Percentiles rank a stretch among this genome's conserved stretches.
phyloP scores from a whole-genome alignment of 2,113 vertebrate genomes.

The Paraplagusia blochii region DNA sequence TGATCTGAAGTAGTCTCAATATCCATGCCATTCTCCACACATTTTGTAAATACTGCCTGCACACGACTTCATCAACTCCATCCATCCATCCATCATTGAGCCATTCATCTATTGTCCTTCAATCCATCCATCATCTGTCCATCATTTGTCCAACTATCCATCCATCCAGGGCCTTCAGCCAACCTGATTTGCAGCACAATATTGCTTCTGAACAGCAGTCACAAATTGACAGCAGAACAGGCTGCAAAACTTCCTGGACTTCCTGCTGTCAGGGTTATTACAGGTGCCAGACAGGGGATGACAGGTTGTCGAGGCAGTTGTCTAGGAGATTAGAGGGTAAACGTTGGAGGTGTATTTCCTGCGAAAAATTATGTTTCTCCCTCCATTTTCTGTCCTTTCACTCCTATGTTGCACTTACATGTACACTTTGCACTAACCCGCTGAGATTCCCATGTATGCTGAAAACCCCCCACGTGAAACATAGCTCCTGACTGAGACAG shows the following conservation, averaged over 20 bases:
- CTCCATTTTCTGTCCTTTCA: constrained; percentile 4
- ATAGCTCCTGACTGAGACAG: too few species aligned
- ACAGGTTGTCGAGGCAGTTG: constrained; percentile 30
- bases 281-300: constrained; percentile 34
- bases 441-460: not conserved
- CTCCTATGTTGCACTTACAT: constrained; percentile 1
- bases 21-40: too few species aligned
- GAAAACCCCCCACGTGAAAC: too few species aligned
- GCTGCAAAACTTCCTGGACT: constrained; percentile 14
- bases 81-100: too few species aligned
- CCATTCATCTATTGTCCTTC: too few species aligned
- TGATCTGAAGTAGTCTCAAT: too few species aligned
- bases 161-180: constrained; percentile 2
- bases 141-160: not conserved
- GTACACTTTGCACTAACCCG: constrained; percentile 2
- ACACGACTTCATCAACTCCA: too few species aligned
- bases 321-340: constrained; percentile 33
- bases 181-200: too few species aligned
- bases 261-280: constrained; percentile 42
- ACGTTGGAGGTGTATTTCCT: constrained; percentile 21
- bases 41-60: too few species aligned
- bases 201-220: constrained; percentile 18
- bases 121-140: not conserved
- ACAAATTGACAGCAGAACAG: constrained; percentile 16
- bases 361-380: constrained; percentile 14